phyloP scores from a whole-genome alignment of 1,140 invertebrate genomes.

The Eufriesea mexicana region DNA sequence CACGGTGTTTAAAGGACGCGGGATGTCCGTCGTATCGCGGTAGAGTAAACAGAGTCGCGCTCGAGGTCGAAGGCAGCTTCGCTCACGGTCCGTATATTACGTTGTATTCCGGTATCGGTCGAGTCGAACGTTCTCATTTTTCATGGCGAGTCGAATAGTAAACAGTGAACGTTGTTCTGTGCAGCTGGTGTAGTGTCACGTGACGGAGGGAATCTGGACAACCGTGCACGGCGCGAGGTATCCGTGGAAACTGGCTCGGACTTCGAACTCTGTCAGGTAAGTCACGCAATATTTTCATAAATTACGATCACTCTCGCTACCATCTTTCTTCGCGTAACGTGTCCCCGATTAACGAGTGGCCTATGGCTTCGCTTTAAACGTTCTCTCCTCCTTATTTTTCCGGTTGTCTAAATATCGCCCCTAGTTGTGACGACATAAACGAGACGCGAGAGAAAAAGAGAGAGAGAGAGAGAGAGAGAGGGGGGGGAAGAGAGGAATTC shows the following conservation, averaged over 20 bases:
- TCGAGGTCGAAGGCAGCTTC: background rate
- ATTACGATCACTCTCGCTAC: background rate
- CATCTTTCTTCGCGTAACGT: no score
- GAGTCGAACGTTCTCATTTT: background rate
- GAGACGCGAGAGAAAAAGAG: background rate
- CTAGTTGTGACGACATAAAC: background rate
- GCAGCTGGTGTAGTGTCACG: slow-evolving; percentile 64
- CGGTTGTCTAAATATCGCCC: background rate
- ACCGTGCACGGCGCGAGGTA: slow-evolving; percentile 21
- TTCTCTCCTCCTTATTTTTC: background rate
- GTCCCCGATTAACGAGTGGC: no score
- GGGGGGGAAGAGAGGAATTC: background rate
- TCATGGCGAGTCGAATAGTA: slow-evolving; percentile 12
- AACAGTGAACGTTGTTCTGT: slow-evolving; percentile 55
- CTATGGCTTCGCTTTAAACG: no score
- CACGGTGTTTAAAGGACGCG: background rate
- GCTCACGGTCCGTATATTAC: background rate
- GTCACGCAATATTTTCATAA: background rate
- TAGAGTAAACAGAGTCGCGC: background rate
- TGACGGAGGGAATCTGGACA: slow-evolving; percentile 33
- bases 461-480: no score
- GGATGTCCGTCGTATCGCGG: background rate
- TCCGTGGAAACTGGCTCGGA: slow-evolving; percentile 44
- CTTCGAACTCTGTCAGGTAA: slow-evolving; percentile 50
- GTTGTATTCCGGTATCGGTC: background rate